Percentiles rank a stretch among this genome's conserved stretches.
These are phyloP conservation scores for Pachyramphus minor DNA, from an alignment of 2,113 vertebrate species.

Conservation along the genomic window DNA sequence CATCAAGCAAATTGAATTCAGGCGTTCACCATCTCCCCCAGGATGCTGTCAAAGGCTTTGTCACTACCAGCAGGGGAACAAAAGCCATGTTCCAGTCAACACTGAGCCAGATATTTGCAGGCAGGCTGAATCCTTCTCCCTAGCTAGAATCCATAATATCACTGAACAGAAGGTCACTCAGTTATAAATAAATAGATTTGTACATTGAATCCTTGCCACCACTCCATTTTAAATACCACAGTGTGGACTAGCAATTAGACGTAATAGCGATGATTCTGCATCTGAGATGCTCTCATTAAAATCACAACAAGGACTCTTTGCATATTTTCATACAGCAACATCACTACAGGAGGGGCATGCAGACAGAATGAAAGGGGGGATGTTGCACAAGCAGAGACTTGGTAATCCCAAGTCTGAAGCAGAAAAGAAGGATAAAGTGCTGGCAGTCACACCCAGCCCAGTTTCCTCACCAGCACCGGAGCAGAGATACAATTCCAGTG, in stretches of 20 bases:
- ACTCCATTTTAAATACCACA: slow-evolving; percentile 5
- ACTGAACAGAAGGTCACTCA: slow-evolving; percentile 37
- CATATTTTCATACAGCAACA: not conserved
- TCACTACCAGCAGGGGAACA: not conserved
- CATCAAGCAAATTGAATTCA: slow-evolving; percentile 42
- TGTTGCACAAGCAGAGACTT: not conserved
- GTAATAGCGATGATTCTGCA: not conserved
- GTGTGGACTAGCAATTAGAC: not conserved
- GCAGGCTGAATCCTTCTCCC: not conserved
- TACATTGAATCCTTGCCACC: not conserved
- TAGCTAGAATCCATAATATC: not conserved
- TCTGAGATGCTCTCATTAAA: not conserved
- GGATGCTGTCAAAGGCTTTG: slow-evolving; percentile 8
- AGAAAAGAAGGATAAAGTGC: not conserved
- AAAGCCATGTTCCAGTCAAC: not conserved
- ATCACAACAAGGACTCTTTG: not conserved
- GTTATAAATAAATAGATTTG: slow-evolving; percentile 42
- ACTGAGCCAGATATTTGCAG: not conserved
- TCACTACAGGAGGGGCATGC: fast-evolving
- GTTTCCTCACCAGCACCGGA: not conserved
- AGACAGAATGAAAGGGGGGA: not conserved
- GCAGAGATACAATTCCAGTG: not conserved
- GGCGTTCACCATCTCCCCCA: not conserved
- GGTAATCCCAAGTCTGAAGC: not conserved
- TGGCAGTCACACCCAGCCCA: not conserved